A percentile compares a stretch with the other conserved stretches of the same genome.
Conservation (phyloP, 1,140 invertebrate species). For the Scaptodrosophila lebanonensis region DNA sequence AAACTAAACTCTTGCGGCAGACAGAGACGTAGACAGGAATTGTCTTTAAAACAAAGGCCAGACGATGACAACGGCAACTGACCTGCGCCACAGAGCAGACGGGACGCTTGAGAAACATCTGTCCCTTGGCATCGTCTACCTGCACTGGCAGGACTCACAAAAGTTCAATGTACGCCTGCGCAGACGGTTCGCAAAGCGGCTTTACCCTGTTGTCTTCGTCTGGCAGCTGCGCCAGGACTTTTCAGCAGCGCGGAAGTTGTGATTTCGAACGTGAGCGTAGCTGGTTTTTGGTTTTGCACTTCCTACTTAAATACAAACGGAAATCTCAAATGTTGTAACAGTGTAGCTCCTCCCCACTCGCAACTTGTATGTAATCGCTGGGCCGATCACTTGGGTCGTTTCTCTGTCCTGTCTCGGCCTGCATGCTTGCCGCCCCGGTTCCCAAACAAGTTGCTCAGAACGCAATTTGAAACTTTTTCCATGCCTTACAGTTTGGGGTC, state of each 20-base stretch:
- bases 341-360: constrained; percentile 12
- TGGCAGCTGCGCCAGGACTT: constrained; percentile 42
- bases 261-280: constrained; percentile 52
- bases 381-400: constrained; percentile 20
- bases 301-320: constrained; percentile 45
- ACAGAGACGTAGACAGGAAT: constrained; percentile 9
- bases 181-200: constrained; percentile 41
- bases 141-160: constrained; percentile 15
- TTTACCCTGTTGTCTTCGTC: background rate
- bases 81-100: constrained; percentile 52
- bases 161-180: constrained; percentile 70
- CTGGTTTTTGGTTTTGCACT: constrained; percentile 30
- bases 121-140: constrained; percentile 29
- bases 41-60: constrained; percentile 25
- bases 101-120: constrained; percentile 43
- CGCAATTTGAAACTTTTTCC: constrained; percentile 59
- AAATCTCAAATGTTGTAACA: constrained; percentile 62
- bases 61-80: constrained; percentile 51
- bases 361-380: constrained; percentile 54
- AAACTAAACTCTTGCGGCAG: constrained; percentile 22
- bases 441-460: constrained; percentile 42
- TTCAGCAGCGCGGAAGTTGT: constrained; percentile 30
- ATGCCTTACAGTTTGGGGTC: constrained; percentile 21
- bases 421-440: constrained; percentile 34
- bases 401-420: constrained; percentile 11